These are phyloP conservation scores for Apaloderma vittatum DNA, from an alignment of 2,113 vertebrate genomes.

Conservation along the genomic window DNA sequence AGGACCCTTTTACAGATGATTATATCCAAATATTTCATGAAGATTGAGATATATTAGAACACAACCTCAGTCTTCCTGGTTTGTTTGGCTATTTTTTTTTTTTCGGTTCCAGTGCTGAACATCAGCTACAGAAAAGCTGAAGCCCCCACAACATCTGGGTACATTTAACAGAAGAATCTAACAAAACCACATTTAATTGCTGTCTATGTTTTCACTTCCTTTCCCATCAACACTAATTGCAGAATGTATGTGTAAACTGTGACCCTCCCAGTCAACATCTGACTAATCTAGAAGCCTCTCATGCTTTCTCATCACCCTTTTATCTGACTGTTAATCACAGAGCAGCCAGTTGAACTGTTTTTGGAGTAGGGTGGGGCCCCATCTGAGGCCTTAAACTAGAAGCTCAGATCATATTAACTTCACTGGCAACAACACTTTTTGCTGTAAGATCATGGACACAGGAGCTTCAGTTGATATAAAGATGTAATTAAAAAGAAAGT, in stretches of 20 bases:
- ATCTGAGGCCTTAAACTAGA: neutral
- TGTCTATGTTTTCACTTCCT: constrained; percentile 54
- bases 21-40: neutral
- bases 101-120: neutral
- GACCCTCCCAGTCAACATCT: constrained; percentile 21
- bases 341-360: neutral
- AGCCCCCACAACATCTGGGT: constrained; percentile 39
- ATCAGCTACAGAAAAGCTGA: neutral
- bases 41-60: neutral
- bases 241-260: constrained; percentile 22
- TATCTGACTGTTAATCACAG: constrained; percentile 6
- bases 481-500: neutral
- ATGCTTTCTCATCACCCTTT: neutral
- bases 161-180: constrained; percentile 41
- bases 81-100: neutral
- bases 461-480: neutral
- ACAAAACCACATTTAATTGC: constrained; percentile 54
- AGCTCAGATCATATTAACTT: neutral
- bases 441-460: neutral
- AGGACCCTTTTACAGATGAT: neutral
- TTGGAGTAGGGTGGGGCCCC: neutral
- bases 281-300: constrained; percentile 9
- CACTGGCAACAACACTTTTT: neutral
- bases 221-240: constrained; percentile 57
- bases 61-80: neutral